Evolutionary conservation across 2,797 vertebrate genomes (phyloP).

Genomic region (Tangara arthus): DNA sequence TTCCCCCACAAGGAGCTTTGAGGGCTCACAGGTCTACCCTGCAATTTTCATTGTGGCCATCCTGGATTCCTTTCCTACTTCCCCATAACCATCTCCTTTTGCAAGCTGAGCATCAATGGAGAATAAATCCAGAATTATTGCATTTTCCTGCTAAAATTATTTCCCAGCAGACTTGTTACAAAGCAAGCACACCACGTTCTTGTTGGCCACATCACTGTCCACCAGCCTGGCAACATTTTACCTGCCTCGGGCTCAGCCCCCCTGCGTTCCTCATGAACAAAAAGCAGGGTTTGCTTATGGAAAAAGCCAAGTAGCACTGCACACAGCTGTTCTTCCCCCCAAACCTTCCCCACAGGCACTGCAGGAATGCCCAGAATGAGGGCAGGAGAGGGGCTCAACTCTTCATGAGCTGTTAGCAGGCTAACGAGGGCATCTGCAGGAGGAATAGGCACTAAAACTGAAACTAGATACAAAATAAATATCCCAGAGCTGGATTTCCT

Average conservation of each 20-base stretch:
- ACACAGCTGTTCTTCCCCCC: not conserved
- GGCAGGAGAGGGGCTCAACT: not conserved
- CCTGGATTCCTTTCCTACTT: not conserved
- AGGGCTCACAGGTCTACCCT: not conserved
- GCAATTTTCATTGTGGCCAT: not conserved
- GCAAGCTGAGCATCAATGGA: not conserved
- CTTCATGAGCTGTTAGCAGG: not conserved
- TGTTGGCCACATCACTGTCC: not conserved
- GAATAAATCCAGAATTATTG: slow-evolving; percentile 20
- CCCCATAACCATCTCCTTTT: not conserved
- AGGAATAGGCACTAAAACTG: slow-evolving; percentile 42
- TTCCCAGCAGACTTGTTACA: not conserved
- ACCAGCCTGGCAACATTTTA: not conserved
- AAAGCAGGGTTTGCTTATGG: not conserved
- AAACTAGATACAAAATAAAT: slow-evolving; percentile 59
- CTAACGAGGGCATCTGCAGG: slow-evolving; percentile 60
- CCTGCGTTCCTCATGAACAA: not conserved
- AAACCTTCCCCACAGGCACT: not conserved
- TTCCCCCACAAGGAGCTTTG: not conserved
- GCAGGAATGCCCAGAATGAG: not conserved
- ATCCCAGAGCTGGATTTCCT: slow-evolving; percentile 70
- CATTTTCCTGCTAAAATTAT: not conserved
- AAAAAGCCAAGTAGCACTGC: not conserved
- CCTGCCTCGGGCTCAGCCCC: not conserved
- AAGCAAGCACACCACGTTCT: not conserved